These are phyloP conservation scores for Dolichomitus sp. DNA, from an alignment of 2,888 invertebrate species.

Conservation along the genomic window DNA sequence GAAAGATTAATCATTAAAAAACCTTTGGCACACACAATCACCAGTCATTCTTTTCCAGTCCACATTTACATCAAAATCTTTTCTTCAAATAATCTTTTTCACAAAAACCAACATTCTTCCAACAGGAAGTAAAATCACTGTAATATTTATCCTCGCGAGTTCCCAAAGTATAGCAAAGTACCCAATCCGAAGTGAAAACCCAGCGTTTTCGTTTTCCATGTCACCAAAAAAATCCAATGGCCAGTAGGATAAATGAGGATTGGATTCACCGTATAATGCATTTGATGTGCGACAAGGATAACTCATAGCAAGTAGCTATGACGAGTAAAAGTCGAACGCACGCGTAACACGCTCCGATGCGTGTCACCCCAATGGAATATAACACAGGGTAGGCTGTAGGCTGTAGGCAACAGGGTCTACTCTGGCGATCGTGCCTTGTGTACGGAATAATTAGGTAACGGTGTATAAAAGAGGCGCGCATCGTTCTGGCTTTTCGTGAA, in stretches of 20 bases:
- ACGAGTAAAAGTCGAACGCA: conserved; percentile 57
- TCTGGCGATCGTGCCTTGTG: conserved; percentile 41
- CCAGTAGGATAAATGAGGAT: conserved; percentile 10
- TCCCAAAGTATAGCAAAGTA: too few species aligned
- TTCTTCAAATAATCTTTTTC: too few species aligned
- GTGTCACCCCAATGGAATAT: conserved; percentile 46
- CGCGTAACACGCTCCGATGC: conserved; percentile 60
- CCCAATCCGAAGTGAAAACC: neutral
- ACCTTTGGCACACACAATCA: too few species aligned
- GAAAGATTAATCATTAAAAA: too few species aligned
- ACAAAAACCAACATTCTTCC: too few species aligned
- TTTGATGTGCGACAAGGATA: conserved; percentile 12
- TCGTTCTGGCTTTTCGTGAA: conserved; percentile 53
- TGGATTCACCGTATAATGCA: conserved; percentile 1
- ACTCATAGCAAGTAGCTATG: neutral
- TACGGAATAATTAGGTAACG: conserved; percentile 80
- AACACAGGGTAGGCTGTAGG: conserved; percentile 22
- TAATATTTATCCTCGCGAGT: too few species aligned
- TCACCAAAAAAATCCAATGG: neutral
- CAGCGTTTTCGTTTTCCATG: neutral
- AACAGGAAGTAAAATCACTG: too few species aligned
- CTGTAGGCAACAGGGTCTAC: conserved; percentile 17
- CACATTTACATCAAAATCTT: too few species aligned
- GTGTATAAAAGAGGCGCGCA: conserved; percentile 69
- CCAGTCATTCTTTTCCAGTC: too few species aligned